Base-by-base conservation (phyloP, 1,140 invertebrate genomes). In the Sesamia nonagrioides region DNA sequence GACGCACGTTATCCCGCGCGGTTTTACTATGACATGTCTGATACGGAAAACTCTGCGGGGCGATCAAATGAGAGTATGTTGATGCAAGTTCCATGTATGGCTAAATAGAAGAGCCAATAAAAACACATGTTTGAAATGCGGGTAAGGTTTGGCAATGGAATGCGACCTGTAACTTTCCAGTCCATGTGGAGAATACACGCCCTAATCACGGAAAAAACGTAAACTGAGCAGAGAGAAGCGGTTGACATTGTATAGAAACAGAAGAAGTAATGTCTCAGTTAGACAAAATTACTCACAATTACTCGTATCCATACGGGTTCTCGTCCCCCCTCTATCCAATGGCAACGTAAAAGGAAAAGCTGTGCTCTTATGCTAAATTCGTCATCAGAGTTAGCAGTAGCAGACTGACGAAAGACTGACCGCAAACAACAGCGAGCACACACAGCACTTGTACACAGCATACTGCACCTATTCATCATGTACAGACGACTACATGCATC, bases 271-370 rank as follows among this genome's bases (percentile, higher is more conserved):
- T 3, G 6, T 45, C 37, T 13, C 33, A 63, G 7, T 66, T 42
- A 66, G 2, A 40, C n/a, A 56, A 66, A 35, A 37, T 60, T 37
- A 60, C 58, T 60, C 58, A 60, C 58, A 60, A 35, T 35, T 11
- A 56, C 6, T 60, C 58, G 58, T 60, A 27, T 60, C 58, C 58
- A 60, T 6, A 60, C 15, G 6, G 15, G 17, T 18, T 8, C 11
- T 60, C 58, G 13, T 60, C 58, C 9, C n/a, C 8, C 7, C n/a
- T 33, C 15, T 18, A 27, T 21, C 54, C 58, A 7, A 35, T 37
- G 58, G 35, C 58, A 60, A 60, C 58, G 58, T 60, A 60, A 60
- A 60, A 60, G 58, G 58, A 60, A 60, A 56, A 56, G 52, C 18
- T 56, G 52, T 56, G 58, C 58, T 60, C 58, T 27, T 60, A 60